Percentiles rank a stretch among this genome's conserved stretches.
phyloP scores from a whole-genome alignment of 2,797 vertebrate genomes.

The Halcyon chelicuti region DNA sequence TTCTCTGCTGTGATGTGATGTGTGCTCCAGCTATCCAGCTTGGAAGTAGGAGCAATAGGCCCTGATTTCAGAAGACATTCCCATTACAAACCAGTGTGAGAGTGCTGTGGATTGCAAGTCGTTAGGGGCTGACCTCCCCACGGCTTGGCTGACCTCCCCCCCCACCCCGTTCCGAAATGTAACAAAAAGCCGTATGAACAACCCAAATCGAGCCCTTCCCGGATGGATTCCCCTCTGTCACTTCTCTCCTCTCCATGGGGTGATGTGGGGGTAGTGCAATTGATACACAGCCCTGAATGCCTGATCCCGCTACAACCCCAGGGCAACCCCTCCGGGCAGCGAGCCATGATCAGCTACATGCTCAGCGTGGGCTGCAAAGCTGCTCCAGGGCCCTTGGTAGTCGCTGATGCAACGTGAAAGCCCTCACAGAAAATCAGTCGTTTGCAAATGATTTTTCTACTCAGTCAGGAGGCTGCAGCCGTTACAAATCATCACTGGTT shows the following conservation, averaged over 20 bases:
- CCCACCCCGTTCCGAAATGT: not conserved
- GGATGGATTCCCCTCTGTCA: not conserved
- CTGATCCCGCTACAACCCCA: fast-evolving
- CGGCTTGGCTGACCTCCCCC: not conserved
- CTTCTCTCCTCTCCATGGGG: fast-evolving
- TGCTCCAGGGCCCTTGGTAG: not conserved
- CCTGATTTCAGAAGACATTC: not conserved
- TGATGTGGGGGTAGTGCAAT: fast-evolving
- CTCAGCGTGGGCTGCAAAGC: not conserved
- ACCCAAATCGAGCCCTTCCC: fast-evolving
- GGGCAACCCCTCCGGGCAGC: not conserved
- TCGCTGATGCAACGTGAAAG: not conserved
- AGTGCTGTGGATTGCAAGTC: not conserved
- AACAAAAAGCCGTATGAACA: not conserved
- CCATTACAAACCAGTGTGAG: not conserved
- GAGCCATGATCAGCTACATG: fast-evolving
- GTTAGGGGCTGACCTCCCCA: not conserved
- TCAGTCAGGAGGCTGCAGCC: not conserved
- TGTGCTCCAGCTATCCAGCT: not conserved
- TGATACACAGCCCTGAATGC: not conserved
- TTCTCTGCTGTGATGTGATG: not conserved
- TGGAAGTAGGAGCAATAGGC: not conserved
- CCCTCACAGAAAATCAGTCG: not conserved
- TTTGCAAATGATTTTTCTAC: not conserved
- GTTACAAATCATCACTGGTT: not conserved